phyloP scores from a whole-genome alignment of 2,113 vertebrate genomes.

The Electrona antarctica region DNA sequence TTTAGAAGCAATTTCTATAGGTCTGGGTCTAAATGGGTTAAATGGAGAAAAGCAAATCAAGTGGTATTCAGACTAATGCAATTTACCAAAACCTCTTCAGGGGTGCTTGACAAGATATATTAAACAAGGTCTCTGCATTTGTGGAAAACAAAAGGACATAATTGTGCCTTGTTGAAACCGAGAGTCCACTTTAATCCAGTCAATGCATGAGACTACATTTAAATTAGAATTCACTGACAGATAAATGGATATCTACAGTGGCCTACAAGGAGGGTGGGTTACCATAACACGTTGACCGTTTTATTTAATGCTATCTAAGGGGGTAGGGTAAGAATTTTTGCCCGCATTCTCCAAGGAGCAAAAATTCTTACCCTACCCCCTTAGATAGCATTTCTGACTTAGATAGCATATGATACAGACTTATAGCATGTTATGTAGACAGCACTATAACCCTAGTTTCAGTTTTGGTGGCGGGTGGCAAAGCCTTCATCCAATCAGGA shows the following conservation, averaged over 20 bases:
- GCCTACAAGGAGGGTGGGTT: too few species aligned
- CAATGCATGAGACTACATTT: constrained; percentile 2
- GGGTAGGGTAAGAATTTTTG: too few species aligned
- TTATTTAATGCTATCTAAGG: not conserved
- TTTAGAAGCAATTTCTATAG: too few species aligned
- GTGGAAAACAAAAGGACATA: constrained; percentile 43
- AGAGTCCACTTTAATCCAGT: not conserved
- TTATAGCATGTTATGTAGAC: too few species aligned
- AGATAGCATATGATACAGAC: too few species aligned
- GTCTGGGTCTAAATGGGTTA: too few species aligned
- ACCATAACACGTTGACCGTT: not conserved
- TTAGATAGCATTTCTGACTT: too few species aligned
- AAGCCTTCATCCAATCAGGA: too few species aligned
- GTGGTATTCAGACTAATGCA: constrained; percentile 62
- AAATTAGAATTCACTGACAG: not conserved
- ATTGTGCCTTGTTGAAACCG: not conserved
- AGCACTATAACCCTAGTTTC: too few species aligned
- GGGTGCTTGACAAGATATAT: constrained; percentile 58
- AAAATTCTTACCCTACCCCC: too few species aligned
- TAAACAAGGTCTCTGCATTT: constrained; percentile 46
- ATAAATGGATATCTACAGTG: not conserved
- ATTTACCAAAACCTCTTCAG: constrained; percentile 66
- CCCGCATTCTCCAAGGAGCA: too few species aligned
- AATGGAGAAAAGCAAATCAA: constrained; percentile 69
- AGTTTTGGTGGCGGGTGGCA: too few species aligned